Evolutionary conservation across 2,797 vertebrate genomes (phyloP).

Genomic region (Aeoliscus strigatus): DNA sequence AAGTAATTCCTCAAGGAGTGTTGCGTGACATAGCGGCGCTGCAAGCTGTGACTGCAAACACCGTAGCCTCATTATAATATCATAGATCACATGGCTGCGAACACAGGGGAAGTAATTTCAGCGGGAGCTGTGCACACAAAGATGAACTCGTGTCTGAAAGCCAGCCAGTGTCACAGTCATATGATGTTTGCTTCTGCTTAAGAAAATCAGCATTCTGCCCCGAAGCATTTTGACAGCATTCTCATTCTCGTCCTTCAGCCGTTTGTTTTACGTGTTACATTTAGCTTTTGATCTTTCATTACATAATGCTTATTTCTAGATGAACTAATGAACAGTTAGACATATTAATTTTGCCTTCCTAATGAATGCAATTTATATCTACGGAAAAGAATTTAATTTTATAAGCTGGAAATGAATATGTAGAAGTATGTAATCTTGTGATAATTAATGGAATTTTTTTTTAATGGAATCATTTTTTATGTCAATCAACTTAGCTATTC

Average conservation of each 20-base stretch:
- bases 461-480: too few relatives aligned
- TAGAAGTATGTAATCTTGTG: too few relatives aligned
- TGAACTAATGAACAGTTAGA: too few relatives aligned
- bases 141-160: conserved; percentile 1
- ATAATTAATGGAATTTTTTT: too few relatives aligned
- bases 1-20: conserved; percentile 9
- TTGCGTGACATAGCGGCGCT: conserved; percentile 3
- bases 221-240: conserved; percentile 5
- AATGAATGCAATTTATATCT: background rate
- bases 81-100: conserved; percentile 22
- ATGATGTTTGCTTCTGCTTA: conserved; percentile 22
- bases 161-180: conserved; percentile 15
- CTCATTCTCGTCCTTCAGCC: background rate
- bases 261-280: too few relatives aligned
- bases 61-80: conserved; percentile 12
- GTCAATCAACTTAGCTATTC: too few relatives aligned
- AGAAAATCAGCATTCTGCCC: conserved; percentile 1
- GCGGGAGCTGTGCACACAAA: conserved; percentile 7
- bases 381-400: background rate
- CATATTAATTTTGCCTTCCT: background rate
- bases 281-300: too few relatives aligned
- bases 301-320: too few relatives aligned
- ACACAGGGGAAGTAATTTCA: conserved; percentile 7
- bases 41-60: conserved; percentile 3
- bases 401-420: too few relatives aligned